These are phyloP conservation scores for Drosophila watanabei DNA, from an alignment of 1,140 invertebrate species.

Conservation along the genomic window DNA sequence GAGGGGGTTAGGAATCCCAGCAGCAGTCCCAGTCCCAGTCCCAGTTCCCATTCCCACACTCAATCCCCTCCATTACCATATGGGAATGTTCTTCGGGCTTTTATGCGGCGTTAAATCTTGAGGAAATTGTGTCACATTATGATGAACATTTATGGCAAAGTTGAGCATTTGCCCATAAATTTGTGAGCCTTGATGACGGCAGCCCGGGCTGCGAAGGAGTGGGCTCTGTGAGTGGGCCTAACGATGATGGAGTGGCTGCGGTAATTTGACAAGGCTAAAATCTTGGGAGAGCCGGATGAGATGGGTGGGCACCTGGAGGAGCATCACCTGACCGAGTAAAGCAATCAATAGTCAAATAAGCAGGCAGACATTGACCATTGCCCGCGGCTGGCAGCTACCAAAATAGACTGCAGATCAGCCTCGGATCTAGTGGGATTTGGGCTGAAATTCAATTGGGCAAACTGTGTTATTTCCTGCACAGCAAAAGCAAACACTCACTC, in stretches of 20 bases:
- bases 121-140: conserved; percentile 84
- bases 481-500: background rate
- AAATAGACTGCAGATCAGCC: conserved; percentile 32
- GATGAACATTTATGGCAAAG: conserved; percentile 81
- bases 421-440: background rate
- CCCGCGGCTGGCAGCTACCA: conserved; percentile 38
- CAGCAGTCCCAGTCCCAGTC: conserved; percentile 11
- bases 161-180: conserved; percentile 77
- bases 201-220: conserved; percentile 7
- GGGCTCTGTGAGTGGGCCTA: conserved; percentile 52
- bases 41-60: conserved; percentile 20
- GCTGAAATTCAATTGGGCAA: conserved; percentile 23
- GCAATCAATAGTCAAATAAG: conserved; percentile 61
- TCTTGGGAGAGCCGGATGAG: conserved; percentile 18
- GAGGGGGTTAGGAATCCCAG: conserved; percentile 20
- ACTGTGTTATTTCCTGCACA: conserved; percentile 39
- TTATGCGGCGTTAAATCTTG: conserved; percentile 82
- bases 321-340: conserved; percentile 51
- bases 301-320: conserved; percentile 26
- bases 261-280: conserved; percentile 78
- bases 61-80: conserved; percentile 52
- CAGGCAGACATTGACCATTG: conserved; percentile 21
- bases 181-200: conserved; percentile 59
- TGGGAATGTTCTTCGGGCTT: conserved; percentile 43
- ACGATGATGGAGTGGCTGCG: conserved; percentile 76